Conservation (phyloP, 1,140 invertebrate genomes). For the Araneus ventricosus region DNA sequence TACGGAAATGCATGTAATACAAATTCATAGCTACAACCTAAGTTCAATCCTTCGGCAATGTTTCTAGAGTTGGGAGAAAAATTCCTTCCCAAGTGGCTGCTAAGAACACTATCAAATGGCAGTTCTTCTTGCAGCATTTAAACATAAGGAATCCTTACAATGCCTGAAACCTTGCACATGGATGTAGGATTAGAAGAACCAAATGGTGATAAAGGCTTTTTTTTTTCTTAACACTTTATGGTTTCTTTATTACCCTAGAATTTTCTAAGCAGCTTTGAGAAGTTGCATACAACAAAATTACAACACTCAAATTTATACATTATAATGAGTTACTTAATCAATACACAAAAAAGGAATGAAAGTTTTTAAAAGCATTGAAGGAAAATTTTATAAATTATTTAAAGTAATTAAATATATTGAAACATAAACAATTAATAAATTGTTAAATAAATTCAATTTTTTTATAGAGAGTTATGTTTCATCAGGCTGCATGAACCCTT, state of each 20-base stretch:
- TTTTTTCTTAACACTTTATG: slow-evolving; percentile 12
- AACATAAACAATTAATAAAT: no score
- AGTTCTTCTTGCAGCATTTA: no score
- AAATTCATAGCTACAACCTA: slow-evolving; percentile 55
- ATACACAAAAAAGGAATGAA: not conserved
- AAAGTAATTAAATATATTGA: no score
- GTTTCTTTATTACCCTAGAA: slow-evolving; percentile 8
- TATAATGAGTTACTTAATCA: not conserved
- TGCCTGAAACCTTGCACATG: slow-evolving; percentile 38
- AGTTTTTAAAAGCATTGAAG: not conserved
- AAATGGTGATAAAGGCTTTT: not conserved
- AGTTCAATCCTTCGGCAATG: no score
- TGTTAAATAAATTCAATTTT: no score
- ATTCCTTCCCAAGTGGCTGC: no score
- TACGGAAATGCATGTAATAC: slow-evolving; percentile 45
- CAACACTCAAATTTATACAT: not conserved
- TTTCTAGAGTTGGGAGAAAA: not conserved
- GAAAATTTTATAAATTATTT: no score
- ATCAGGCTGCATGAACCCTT: no score
- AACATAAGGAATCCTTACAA: slow-evolving; percentile 4
- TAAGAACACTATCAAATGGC: no score
- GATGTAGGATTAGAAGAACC: not conserved
- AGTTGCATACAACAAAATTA: not conserved
- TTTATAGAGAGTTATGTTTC: no score
- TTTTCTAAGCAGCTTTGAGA: not conserved